Evolutionary conservation across 2,797 vertebrate genomes (phyloP), one percentile per base, ranked within the genome.

Genomic region (Clarias platycephalus): DNA sequence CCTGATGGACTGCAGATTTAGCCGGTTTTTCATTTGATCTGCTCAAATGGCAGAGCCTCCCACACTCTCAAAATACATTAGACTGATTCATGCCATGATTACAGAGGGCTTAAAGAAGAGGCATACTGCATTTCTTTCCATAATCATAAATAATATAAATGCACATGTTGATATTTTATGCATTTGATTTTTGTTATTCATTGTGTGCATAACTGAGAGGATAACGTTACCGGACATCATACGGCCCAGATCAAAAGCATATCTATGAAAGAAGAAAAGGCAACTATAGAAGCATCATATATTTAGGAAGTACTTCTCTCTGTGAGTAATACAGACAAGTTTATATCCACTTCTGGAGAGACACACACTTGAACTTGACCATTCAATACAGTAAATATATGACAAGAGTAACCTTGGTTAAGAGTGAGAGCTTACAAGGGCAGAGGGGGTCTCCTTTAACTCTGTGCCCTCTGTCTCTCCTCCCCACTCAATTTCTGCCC

Each of bases 11-110:
- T 89, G 82, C 77, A 81, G 83, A 83, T 89, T 86, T 89, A 63
- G 76, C 77, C 74, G 64, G 67, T 86, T 88, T 87, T 87, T 88
- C 82, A 89, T 86, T 90, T 83, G 84, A 89, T 89, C 88, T 81
- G 85, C 63, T 83, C 68, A 79, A 86, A 82, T 74, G 70, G 62
- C 81, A 83, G 44, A 82, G 80, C 62, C 80, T 84, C 86, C 89
- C 80, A 87, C 85, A 83, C 82, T 64, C 88, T 88, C 80, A n/a
- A 71, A 81, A 84, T 16, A 71, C 80, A 81, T 85, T 82, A 76
- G 81, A 83, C 77, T 81, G 80, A 87, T 88, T 89, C 85, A 86
- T 89, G 37, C 82, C 87, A 84, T 88, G 85, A 87, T 86, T 87
- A 88, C 58, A 79, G 66, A 79, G 60, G 3, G 8, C 37, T 71